phyloP scores from a whole-genome alignment of 2,797 vertebrate species.

The Mastacembelus armatus region DNA sequence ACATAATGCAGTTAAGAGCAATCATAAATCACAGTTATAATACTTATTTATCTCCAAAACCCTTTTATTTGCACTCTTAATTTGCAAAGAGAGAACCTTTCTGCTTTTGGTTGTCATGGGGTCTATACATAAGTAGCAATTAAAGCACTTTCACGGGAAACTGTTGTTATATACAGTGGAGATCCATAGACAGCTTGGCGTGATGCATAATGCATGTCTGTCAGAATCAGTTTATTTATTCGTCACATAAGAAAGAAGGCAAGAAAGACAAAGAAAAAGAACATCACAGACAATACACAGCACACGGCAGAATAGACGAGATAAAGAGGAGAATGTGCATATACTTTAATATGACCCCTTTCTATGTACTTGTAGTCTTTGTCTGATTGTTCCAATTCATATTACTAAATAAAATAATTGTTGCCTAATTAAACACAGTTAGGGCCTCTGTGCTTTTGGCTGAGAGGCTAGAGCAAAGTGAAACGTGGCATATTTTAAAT shows the following conservation, averaged over 20 bases:
- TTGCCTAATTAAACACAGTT: background rate
- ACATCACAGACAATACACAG: background rate
- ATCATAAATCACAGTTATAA: constrained; percentile 8
- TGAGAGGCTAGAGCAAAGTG: background rate
- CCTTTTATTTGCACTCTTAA: constrained; percentile 5
- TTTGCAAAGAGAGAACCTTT: constrained; percentile 2
- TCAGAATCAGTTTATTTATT: constrained; percentile 31
- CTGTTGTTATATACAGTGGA: constrained; percentile 13
- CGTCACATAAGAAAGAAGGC: constrained; percentile 15
- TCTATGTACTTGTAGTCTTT: background rate
- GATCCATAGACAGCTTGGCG: constrained; percentile 21
- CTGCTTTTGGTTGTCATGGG: background rate
- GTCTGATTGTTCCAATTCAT: background rate
- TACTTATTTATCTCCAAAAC: constrained; percentile 27
- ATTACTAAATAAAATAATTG: background rate
- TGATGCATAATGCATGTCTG: constrained; percentile 54
- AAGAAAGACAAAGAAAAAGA: constrained; percentile 1
- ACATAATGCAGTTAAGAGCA: background rate
- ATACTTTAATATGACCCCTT: too few relatives aligned
- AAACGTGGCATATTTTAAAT: too few relatives aligned
- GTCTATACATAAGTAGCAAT: constrained; percentile 9
- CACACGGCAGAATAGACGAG: background rate
- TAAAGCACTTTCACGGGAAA: constrained; percentile 6
- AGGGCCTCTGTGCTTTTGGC: background rate
- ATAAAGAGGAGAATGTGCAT: background rate